These are phyloP conservation scores for Zygogramma bicolorata DNA, from an alignment of 2,888 invertebrate genomes.

Conservation along the genomic window DNA sequence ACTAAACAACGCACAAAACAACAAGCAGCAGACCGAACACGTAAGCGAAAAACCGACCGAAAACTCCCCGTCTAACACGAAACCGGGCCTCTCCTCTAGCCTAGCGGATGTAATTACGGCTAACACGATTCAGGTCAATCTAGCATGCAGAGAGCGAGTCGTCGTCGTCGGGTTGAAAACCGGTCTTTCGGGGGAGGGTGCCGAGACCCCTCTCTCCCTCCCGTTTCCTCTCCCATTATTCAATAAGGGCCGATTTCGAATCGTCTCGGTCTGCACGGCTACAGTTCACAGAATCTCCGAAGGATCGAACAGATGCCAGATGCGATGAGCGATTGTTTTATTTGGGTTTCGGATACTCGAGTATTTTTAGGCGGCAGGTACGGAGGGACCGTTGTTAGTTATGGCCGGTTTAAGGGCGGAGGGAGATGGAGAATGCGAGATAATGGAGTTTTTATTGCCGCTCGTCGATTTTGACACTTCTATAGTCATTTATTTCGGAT, in stretches of 20 bases:
- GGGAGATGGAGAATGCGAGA: neutral
- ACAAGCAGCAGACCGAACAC: neutral
- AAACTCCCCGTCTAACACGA: neutral
- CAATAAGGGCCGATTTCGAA: slow-evolving; percentile 7
- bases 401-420: neutral
- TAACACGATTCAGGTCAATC: slow-evolving; percentile 40
- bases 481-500: neutral
- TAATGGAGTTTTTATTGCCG: neutral
- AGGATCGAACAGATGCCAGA: slow-evolving; percentile 17
- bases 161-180: neutral
- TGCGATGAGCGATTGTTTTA: slow-evolving; percentile 14
- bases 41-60: neutral
- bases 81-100: slow-evolving; percentile 19
- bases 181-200: neutral
- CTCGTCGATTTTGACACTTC: neutral
- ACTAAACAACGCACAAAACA: too few relatives aligned
- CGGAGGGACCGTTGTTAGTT: neutral
- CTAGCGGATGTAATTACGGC: slow-evolving; percentile 45
- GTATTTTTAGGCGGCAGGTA: slow-evolving; percentile 3
- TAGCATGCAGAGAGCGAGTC: slow-evolving; percentile 16
- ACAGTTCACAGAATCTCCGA: slow-evolving; percentile 4
- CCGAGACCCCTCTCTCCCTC: neutral
- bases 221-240: neutral
- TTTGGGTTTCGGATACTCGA: slow-evolving; percentile 1
- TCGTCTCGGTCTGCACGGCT: slow-evolving; percentile 2